phyloP scores from a whole-genome alignment of 2,797 vertebrate species.

The Alauda arvensis region DNA sequence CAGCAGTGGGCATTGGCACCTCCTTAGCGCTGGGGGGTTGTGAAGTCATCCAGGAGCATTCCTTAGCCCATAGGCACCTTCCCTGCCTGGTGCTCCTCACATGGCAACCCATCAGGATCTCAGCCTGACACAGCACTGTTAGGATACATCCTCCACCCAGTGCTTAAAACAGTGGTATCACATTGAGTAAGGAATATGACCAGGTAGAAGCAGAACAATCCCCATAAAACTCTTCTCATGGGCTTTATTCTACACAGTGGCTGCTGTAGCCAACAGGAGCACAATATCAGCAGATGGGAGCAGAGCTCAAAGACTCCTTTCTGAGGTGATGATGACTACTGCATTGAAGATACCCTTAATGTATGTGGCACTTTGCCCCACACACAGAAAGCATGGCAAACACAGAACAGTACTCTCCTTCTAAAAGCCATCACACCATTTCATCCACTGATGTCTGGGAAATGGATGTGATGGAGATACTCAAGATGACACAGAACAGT shows the following conservation, averaged over 20 bases:
- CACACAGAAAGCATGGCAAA: neutral
- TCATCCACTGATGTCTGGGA: neutral
- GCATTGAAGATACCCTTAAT: neutral
- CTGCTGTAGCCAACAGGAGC: neutral
- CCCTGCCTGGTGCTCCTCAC: neutral
- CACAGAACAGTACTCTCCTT: neutral
- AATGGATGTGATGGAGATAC: neutral
- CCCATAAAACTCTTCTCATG: neutral
- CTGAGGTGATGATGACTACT: neutral
- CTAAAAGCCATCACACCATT: neutral
- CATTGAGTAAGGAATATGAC: neutral
- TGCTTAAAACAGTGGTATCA: neutral
- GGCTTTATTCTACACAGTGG: neutral
- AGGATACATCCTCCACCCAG: neutral
- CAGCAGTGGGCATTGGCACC: neutral
- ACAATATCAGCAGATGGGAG: neutral
- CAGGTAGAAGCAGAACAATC: neutral
- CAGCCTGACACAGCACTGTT: neutral
- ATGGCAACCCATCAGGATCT: neutral
- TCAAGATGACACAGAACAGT: neutral
- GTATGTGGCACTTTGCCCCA: neutral
- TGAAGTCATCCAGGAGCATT: neutral
- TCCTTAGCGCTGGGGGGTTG: neutral
- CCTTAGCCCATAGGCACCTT: neutral
- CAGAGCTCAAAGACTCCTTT: neutral